Conservation (phyloP, 2,113 vertebrate genomes). For the Rhineura floridana region DNA sequence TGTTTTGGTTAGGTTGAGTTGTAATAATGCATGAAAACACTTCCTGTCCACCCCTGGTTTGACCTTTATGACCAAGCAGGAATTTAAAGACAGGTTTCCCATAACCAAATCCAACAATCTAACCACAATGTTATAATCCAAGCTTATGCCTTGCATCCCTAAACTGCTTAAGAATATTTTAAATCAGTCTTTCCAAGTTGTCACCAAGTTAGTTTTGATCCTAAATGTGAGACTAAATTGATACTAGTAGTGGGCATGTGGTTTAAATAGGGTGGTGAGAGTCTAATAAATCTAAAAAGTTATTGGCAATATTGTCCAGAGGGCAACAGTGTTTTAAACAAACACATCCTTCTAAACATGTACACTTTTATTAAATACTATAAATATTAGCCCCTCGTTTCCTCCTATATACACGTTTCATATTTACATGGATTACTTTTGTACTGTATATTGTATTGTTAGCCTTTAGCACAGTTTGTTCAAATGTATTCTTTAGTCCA, state of each 20-base stretch:
- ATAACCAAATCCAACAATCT: neutral
- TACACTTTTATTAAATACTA: neutral
- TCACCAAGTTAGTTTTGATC: neutral
- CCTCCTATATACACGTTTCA: neutral
- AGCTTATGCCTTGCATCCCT: neutral
- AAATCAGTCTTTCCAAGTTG: neutral
- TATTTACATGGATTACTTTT: neutral
- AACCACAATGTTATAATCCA: neutral
- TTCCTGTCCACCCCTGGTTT: too few species aligned
- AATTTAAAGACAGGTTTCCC: neutral
- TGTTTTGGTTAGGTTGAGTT: neutral
- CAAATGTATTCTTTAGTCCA: neutral
- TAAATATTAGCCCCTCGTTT: accelerated
- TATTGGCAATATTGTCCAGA: neutral
- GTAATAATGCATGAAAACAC: neutral
- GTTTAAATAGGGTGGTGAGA: neutral
- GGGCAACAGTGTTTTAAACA: neutral
- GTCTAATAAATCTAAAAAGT: neutral
- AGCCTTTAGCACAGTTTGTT: neutral
- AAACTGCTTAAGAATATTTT: neutral
- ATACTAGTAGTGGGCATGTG: neutral
- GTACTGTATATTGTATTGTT: neutral
- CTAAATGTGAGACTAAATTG: neutral
- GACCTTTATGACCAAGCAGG: neutral
- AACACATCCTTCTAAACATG: neutral